Conservation (phyloP, 2,113 vertebrate species). For the Paramormyrops kingsleyae region DNA sequence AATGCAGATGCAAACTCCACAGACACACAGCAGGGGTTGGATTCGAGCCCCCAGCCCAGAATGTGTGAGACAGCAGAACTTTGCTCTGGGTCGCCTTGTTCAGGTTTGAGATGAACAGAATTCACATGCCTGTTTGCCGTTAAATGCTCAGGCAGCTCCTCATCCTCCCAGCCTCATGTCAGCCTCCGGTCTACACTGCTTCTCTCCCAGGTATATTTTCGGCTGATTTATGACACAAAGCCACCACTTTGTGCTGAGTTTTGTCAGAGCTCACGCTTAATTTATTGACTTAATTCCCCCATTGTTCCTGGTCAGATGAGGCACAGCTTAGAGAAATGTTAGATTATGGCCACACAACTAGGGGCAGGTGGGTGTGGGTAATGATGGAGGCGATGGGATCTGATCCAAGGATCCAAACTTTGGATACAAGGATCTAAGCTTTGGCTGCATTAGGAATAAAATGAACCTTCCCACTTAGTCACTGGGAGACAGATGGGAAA, state of each 20-base stretch:
- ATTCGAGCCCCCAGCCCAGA: background rate
- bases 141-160: background rate
- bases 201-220: background rate
- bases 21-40: background rate
- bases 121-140: background rate
- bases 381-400: background rate
- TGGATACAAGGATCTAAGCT: background rate
- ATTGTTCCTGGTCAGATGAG: background rate
- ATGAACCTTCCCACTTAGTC: background rate
- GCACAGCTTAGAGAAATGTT: background rate
- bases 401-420: background rate
- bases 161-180: background rate
- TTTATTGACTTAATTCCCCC: background rate
- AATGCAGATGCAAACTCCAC: background rate
- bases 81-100: background rate
- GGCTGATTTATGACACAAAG: background rate
- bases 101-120: background rate
- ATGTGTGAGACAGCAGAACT: background rate
- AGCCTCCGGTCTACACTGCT: background rate
- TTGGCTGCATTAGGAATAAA: background rate
- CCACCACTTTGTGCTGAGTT: background rate
- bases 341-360: background rate
- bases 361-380: background rate
- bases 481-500: background rate
- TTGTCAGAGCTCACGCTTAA: background rate